Conservation (phyloP, 2,888 invertebrate species). For the Yponomeuta malinellus region DNA sequence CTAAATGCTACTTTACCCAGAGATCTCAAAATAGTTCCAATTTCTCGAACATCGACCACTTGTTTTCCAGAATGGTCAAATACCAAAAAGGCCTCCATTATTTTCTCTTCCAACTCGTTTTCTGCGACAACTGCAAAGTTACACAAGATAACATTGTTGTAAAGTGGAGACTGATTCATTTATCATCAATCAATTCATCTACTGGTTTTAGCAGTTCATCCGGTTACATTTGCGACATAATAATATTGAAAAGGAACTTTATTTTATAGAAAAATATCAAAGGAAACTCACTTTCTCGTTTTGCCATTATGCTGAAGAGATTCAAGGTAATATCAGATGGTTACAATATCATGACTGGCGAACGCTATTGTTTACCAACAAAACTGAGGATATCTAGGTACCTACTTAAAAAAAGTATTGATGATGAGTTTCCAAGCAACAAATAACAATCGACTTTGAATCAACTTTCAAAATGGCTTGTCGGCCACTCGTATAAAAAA, state of each 20-base stretch:
- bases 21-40: constrained; percentile 92
- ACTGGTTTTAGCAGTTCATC: too few relatives aligned
- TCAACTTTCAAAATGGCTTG: too few relatives aligned
- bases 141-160: not conserved
- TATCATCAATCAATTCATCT: too few relatives aligned
- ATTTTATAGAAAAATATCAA: not conserved
- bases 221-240: too few relatives aligned
- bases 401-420: not conserved
- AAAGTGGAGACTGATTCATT: not conserved
- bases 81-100: constrained; percentile 91
- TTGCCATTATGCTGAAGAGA: constrained; percentile 49
- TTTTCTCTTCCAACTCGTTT: constrained; percentile 84
- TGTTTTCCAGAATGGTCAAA: constrained; percentile 93
- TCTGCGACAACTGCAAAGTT: constrained; percentile 63
- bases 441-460: not conserved
- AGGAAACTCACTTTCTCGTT: constrained; percentile 45
- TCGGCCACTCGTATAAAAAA: not conserved
- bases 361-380: not conserved
- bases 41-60: constrained; percentile 92
- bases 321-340: constrained; percentile 33
- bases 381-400: not conserved
- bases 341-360: not conserved
- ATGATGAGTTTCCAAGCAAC: not conserved
- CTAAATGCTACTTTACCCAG: constrained; percentile 70
- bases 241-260: not conserved